phyloP scores from a whole-genome alignment of 1,140 invertebrate genomes.

The Diorhabda carinulata region DNA sequence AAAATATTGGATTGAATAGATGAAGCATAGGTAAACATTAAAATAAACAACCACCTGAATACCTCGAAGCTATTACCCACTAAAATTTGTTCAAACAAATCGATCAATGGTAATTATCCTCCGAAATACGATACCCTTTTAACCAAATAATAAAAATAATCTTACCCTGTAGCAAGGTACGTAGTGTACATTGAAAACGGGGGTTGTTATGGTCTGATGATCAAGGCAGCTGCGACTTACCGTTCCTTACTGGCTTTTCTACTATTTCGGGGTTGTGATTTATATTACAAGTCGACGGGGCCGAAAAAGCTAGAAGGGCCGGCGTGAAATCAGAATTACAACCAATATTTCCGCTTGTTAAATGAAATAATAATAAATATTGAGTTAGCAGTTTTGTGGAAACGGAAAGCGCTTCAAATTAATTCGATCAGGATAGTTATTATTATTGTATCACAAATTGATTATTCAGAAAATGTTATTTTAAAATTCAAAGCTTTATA shows the following conservation, averaged over 20 bases:
- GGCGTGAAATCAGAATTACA: constrained; percentile 14
- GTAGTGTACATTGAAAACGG: constrained; percentile 12
- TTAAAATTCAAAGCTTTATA: too few species aligned
- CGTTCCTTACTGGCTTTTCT: constrained; percentile 12
- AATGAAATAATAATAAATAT: constrained; percentile 2
- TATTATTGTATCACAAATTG: too few species aligned
- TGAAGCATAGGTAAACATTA: not conserved
- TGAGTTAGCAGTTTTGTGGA: not conserved
- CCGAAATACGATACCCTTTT: not conserved
- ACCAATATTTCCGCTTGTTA: constrained; percentile 17
- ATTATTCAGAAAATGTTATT: too few species aligned
- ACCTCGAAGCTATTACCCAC: constrained; percentile 10
- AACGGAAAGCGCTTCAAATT: not conserved
- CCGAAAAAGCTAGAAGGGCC: constrained; percentile 5
- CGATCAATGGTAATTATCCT: not conserved
- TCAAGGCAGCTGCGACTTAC: constrained; percentile 39
- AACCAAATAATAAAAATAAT: constrained; percentile 16
- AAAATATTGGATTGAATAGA: too few species aligned
- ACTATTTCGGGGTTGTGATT: constrained; percentile 15
- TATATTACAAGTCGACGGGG: constrained; percentile 8
- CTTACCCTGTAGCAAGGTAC: constrained; percentile 22
- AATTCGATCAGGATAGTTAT: too few species aligned
- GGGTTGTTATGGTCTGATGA: constrained; percentile 43
- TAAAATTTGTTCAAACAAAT: constrained; percentile 13
- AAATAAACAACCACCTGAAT: constrained; percentile 15